Conservation (phyloP, 2,113 vertebrate species). For the Cyphomyrus discorhynchus region DNA sequence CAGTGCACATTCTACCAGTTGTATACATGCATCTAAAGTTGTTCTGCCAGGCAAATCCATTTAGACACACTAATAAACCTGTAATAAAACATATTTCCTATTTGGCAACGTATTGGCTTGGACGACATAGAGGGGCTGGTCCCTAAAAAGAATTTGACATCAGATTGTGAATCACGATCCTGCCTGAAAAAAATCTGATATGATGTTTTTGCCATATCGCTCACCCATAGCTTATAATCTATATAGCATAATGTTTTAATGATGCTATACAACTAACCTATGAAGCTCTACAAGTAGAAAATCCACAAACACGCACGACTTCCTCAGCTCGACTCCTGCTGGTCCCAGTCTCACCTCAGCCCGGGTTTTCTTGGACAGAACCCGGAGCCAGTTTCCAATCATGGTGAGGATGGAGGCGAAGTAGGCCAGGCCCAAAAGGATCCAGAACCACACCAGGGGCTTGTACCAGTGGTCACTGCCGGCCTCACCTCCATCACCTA, state of each 20-base stretch:
- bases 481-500: slow-evolving; percentile 47
- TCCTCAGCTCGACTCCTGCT: neutral
- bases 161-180: neutral
- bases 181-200: neutral
- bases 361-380: slow-evolving; percentile 73
- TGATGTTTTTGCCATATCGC: neutral
- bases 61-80: neutral
- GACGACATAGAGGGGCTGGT: neutral
- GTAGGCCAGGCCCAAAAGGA: slow-evolving; percentile 81
- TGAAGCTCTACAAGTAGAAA: neutral
- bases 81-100: neutral
- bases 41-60: neutral
- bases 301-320: neutral
- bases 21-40: neutral
- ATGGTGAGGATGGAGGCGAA: slow-evolving; percentile 83
- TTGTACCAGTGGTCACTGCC: slow-evolving; percentile 70
- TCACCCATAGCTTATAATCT: neutral
- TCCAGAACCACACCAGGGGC: slow-evolving; percentile 87
- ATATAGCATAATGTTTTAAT: neutral
- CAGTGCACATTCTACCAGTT: neutral
- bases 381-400: slow-evolving; percentile 86
- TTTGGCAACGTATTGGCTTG: neutral
- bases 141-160: neutral
- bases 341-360: slow-evolving; percentile 54
- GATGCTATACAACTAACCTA: neutral